A percentile compares a stretch with the other conserved stretches of the same genome.
These are phyloP conservation scores for Cheilosia scutellata DNA, from an alignment of 2,888 invertebrate genomes.

Conservation along the genomic window DNA sequence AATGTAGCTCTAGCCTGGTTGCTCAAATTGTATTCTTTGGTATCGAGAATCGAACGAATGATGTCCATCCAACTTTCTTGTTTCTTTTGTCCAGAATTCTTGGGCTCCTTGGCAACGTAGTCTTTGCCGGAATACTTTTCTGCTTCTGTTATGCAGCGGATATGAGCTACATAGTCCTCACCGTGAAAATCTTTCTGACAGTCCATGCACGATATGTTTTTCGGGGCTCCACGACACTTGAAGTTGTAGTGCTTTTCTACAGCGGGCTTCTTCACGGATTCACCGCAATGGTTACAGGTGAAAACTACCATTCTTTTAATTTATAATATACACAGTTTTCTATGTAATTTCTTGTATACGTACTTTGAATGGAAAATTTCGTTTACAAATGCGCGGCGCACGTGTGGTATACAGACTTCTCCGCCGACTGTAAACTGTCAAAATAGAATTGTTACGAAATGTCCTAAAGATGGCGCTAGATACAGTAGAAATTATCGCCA, in stretches of 20 bases:
- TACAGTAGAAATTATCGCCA: background rate
- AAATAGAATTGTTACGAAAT: background rate
- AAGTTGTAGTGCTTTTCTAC: constrained; percentile 93
- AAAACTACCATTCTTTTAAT: constrained; percentile 91
- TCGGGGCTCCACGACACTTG: constrained; percentile 88
- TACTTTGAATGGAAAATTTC: constrained; percentile 10
- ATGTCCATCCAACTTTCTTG: constrained; percentile 91
- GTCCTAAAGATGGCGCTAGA: constrained; percentile 3
- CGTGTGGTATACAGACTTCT: constrained; percentile 54
- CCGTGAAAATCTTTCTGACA: constrained; percentile 95
- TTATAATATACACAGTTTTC: constrained; percentile 22
- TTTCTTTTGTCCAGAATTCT: constrained; percentile 94
- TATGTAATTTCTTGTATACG: background rate
- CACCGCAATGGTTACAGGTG: constrained; percentile 96
- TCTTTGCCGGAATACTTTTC: constrained; percentile 95
- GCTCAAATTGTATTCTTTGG: constrained; percentile 79
- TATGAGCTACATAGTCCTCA: constrained; percentile 90
- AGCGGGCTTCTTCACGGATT: constrained; percentile 94
- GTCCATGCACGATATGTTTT: constrained; percentile 95
- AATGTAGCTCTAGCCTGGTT: constrained; percentile 87
- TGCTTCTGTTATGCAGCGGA: constrained; percentile 93
- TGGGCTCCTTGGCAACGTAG: constrained; percentile 88
- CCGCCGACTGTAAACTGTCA: background rate
- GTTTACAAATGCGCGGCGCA: constrained; percentile 58
- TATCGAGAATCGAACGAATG: constrained; percentile 81